phyloP scores from a whole-genome alignment of 2,797 vertebrate genomes.

The Botia almorhae region DNA sequence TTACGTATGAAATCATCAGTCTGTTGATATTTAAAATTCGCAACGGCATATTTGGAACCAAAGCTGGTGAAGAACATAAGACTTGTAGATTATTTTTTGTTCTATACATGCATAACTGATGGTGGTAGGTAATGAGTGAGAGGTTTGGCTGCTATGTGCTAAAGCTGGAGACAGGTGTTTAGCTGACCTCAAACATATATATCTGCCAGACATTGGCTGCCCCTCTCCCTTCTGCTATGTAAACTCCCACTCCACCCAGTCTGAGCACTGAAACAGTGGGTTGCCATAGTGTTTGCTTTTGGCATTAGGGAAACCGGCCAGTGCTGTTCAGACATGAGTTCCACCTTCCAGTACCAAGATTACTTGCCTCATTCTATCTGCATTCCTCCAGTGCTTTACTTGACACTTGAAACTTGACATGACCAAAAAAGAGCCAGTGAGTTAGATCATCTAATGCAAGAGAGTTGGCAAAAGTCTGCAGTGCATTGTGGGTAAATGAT shows the following conservation, averaged over 20 bases:
- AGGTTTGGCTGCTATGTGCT: constrained; percentile 10
- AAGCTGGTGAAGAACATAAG: constrained; percentile 31
- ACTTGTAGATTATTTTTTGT: constrained; percentile 28
- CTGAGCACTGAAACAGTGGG: constrained; percentile 46
- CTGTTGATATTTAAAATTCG: constrained; percentile 19
- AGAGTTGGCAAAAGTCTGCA: constrained; percentile 27
- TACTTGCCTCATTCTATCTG: constrained; percentile 44
- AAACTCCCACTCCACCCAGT: constrained; percentile 36
- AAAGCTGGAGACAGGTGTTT: constrained; percentile 42
- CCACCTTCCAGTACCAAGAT: constrained; percentile 46
- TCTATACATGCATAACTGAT: constrained; percentile 16
- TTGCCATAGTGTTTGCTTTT: constrained; percentile 41
- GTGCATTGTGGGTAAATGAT: constrained; percentile 28
- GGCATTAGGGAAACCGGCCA: constrained; percentile 40
- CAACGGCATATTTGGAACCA: constrained; percentile 19
- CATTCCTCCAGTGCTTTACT: constrained; percentile 47
- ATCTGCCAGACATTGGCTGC: constrained; percentile 28
- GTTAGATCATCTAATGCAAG: constrained; percentile 40
- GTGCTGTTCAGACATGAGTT: constrained; percentile 39
- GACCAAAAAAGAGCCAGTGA: constrained; percentile 17
- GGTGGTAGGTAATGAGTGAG: constrained; percentile 44
- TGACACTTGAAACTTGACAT: constrained; percentile 17
- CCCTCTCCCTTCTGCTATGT: constrained; percentile 24
- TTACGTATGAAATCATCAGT: constrained; percentile 39
- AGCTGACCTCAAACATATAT: constrained; percentile 48